Conservation (phyloP, 1,140 invertebrate genomes). For the Zaprionus nigranus region DNA sequence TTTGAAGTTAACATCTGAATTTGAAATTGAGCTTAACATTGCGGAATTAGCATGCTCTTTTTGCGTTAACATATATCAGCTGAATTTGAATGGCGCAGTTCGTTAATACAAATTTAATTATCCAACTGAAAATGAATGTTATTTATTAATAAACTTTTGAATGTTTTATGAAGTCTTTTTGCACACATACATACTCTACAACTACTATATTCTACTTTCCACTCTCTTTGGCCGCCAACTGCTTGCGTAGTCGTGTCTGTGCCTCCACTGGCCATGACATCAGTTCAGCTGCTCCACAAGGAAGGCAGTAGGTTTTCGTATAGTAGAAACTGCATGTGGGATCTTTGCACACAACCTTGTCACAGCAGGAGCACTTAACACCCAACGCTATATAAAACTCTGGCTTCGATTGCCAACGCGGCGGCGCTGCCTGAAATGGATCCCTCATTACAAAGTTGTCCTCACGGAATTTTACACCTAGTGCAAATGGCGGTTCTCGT, state of each 20-base stretch:
- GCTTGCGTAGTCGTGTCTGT: conserved; percentile 85
- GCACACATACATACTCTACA: too few species aligned
- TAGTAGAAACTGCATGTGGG: conserved; percentile 92
- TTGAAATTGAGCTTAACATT: too few species aligned
- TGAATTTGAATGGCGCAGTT: neutral
- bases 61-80: neutral
- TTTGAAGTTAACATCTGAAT: too few species aligned
- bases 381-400: conserved; percentile 90
- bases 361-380: conserved; percentile 89
- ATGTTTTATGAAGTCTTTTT: neutral
- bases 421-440: conserved; percentile 89
- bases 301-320: conserved; percentile 89
- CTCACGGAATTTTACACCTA: conserved; percentile 87
- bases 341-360: conserved; percentile 89
- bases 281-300: conserved; percentile 87
- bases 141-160: neutral
- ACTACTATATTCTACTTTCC: neutral
- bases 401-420: conserved; percentile 85
- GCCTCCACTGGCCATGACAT: conserved; percentile 88
- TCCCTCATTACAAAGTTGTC: conserved; percentile 93
- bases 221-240: conserved; percentile 43
- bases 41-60: neutral
- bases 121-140: too few species aligned
- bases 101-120: neutral
- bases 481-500: conserved; percentile 88